These are phyloP conservation scores for Entomobrya proxima DNA, from an alignment of 2,888 invertebrate genomes.

Conservation along the genomic window DNA sequence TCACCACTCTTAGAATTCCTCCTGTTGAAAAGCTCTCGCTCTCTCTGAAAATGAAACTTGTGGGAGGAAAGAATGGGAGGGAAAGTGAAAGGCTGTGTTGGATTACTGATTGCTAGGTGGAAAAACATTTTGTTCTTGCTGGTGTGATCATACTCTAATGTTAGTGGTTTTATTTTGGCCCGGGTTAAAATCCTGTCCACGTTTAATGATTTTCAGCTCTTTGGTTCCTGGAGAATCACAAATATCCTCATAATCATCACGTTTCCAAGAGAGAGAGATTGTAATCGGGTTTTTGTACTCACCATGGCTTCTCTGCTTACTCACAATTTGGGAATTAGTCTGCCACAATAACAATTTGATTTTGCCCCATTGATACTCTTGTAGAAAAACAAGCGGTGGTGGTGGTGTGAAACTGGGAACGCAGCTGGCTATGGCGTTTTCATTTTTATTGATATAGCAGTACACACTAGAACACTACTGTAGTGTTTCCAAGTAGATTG, in stretches of 20 bases:
- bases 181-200: slow-evolving; percentile 41
- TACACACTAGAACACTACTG: too few relatives aligned
- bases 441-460: too few relatives aligned
- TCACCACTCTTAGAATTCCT: too few relatives aligned
- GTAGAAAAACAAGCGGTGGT: background rate
- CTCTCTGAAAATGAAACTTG: too few relatives aligned
- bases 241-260: slow-evolving; percentile 27
- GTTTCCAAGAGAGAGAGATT: background rate
- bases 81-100: too few relatives aligned
- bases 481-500: too few relatives aligned
- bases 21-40: too few relatives aligned
- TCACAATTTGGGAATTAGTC: slow-evolving; percentile 3
- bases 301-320: background rate
- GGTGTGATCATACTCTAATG: background rate
- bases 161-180: slow-evolving; percentile 26
- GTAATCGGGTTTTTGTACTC: slow-evolving; percentile 42
- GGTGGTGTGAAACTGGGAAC: too few relatives aligned
- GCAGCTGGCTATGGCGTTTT: slow-evolving; percentile 5
- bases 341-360: slow-evolving; percentile 36
- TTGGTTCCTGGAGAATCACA: slow-evolving; percentile 48
- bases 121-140: background rate
- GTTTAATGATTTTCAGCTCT: slow-evolving; percentile 44
- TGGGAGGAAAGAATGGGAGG: background rate
- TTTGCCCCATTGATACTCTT: slow-evolving; percentile 1
- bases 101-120: too few relatives aligned